Conservation (phyloP, 2,797 vertebrate genomes). For the Pangasius sanitwongsei region DNA sequence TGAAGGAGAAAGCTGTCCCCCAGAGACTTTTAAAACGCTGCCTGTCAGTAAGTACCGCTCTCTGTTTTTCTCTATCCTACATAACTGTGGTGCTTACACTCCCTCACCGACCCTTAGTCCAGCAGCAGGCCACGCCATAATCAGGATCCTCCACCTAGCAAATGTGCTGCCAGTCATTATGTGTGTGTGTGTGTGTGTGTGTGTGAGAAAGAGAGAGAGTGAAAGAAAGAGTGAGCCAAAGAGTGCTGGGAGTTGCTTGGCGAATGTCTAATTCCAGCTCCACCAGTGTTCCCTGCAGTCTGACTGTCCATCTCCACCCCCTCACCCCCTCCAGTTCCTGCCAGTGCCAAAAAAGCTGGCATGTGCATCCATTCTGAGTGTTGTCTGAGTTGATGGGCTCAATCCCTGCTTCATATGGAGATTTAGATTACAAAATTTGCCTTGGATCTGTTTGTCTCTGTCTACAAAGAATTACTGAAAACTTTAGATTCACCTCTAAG, state of each 20-base stretch:
- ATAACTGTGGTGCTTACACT: slow-evolving; percentile 21
- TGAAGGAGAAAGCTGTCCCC: slow-evolving; percentile 83
- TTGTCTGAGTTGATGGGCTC: slow-evolving; percentile 23
- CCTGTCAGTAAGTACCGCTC: slow-evolving; percentile 91
- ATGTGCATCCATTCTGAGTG: slow-evolving; percentile 18
- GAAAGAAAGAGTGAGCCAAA: slow-evolving; percentile 16
- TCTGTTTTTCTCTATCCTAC: slow-evolving; percentile 23
- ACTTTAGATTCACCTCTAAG: not conserved
- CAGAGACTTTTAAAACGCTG: slow-evolving; percentile 85
- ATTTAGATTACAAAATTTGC: slow-evolving; percentile 17
- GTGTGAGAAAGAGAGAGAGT: not conserved
- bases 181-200: slow-evolving; percentile 33
- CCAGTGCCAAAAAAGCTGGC: slow-evolving; percentile 24
- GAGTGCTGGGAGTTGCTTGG: slow-evolving; percentile 27
- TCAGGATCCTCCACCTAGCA: slow-evolving; percentile 45
- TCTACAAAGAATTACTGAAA: not conserved
- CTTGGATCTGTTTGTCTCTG: not conserved
- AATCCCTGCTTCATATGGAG: slow-evolving; percentile 22
- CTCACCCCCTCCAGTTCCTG: slow-evolving; percentile 24
- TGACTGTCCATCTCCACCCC: not conserved
- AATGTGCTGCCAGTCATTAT: slow-evolving; percentile 47
- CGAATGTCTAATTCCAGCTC: slow-evolving; percentile 43
- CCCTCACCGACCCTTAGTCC: slow-evolving; percentile 32
- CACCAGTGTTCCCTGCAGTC: slow-evolving; percentile 34
- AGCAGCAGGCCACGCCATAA: slow-evolving; percentile 48